Conservation (phyloP, 2,113 vertebrate genomes). For the Corythoichthys haematopterus region DNA sequence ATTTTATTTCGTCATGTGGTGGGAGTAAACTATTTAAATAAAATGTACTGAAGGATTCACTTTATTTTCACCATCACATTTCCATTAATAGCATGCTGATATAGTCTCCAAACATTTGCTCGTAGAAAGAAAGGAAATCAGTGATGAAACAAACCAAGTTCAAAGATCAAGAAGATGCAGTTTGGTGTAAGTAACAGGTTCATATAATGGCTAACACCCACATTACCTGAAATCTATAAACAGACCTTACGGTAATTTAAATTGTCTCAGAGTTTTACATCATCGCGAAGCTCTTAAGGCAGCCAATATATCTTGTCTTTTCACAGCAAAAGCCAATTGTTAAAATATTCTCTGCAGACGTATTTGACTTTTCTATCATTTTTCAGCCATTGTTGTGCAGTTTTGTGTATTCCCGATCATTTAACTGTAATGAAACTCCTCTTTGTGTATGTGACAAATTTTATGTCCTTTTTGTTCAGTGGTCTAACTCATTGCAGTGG, state of each 20-base stretch:
- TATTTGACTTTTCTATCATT: neutral
- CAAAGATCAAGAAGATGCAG: neutral
- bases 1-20: no score
- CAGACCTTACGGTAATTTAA: neutral
- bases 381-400: neutral
- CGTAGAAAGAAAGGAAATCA: neutral
- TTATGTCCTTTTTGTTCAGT: conserved; percentile 43
- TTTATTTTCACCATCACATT: no score
- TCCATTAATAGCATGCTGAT: no score
- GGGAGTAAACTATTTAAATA: no score
- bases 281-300: no score
- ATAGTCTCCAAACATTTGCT: no score
- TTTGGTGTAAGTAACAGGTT: neutral
- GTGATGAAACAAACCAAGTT: neutral
- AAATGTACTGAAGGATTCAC: no score
- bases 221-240: neutral
- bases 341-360: neutral
- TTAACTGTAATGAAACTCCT: neutral
- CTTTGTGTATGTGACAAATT: neutral
- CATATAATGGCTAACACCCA: neutral
- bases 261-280: neutral
- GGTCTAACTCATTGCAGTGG: conserved; percentile 54
- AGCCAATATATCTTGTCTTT: no score
- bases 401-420: neutral
- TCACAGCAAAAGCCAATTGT: no score